Base-by-base conservation (phyloP, 1,140 invertebrate species). In the Zaprionus tsacasi region DNA sequence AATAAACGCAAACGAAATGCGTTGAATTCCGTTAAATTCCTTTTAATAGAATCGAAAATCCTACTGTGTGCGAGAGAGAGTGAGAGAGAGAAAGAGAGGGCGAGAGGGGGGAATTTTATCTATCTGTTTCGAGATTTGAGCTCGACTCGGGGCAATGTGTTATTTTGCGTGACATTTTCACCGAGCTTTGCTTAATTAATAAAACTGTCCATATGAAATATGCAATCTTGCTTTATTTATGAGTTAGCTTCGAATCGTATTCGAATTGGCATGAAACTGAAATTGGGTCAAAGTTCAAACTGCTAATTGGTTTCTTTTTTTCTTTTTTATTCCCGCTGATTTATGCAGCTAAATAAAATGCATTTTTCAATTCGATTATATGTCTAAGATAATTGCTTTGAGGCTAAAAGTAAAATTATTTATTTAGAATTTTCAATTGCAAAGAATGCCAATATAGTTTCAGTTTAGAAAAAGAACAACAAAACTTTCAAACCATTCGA, bases 1-100 rank as follows among this genome's bases (percentile, higher is more conserved):
- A 57, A 66, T 66, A 66, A 66, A 57, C 30, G 27, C 27, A 15
- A 10, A 30, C 12, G 6, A 55, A 55, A 48, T 15, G 36, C 38
- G 38, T 57, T 57, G 40, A 66, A 66, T 48, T 57, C 30, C 40
- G 30, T 66, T 57, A 45, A 66, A 55, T 63, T 50, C 6, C 5
- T 55, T 30, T 25, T n/a, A 65, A 12, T 21, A 30, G 4, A 21
- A 63, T 36, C 27, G 11, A 43, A 27, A 59, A 25, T 11, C 12
- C 8, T 40, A 40, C 10, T 8, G 6, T 35, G 33, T n/a, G 27
- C 3, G 25, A 40, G 1, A 40, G 3, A 50, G 11, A 21, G 45
- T 11, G 17, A 17, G n/a, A 21, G 17, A 25, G 17, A 50, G n/a
- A 48, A 8, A 11, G 1, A 48, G n/a, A 45, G 33, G 1, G 33